Evolutionary conservation across 2,888 invertebrate genomes (phyloP).

Genomic region (Tipula vernalis): DNA sequence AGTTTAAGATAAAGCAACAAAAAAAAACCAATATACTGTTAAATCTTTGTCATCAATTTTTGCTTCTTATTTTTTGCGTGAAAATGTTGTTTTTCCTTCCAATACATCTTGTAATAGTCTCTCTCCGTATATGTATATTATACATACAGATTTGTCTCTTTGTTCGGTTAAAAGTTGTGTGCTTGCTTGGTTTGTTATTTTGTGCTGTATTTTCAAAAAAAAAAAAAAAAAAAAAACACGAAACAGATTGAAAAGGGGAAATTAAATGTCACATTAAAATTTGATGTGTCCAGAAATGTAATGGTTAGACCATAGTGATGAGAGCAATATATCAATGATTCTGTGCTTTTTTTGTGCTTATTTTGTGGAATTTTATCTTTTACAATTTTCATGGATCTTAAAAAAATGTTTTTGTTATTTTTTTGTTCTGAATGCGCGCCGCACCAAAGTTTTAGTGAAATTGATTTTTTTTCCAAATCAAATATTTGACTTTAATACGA

Average conservation of each 20-base stretch:
- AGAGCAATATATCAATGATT: not conserved
- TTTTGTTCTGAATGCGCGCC: not conserved
- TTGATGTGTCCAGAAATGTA: not conserved
- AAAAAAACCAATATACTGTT: not conserved
- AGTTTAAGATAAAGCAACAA: not conserved
- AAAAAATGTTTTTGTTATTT: not conserved
- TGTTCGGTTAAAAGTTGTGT: not conserved
- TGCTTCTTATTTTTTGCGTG: not conserved
- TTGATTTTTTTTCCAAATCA: not conserved
- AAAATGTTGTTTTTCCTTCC: not conserved
- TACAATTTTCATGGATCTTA: not conserved
- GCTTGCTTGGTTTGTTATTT: not conserved
- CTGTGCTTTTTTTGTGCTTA: not conserved
- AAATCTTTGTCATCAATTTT: not conserved
- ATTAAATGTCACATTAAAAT: constrained; percentile 4
- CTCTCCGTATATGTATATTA: not conserved
- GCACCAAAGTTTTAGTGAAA: not conserved
- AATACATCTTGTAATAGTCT: not conserved
- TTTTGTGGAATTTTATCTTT: not conserved
- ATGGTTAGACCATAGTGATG: not conserved
- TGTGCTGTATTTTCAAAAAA: not conserved
- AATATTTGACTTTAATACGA: not conserved
- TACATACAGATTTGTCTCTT: not conserved
- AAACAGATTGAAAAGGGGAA: not conserved
- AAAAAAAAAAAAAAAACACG: not conserved